A percentile compares a stretch with the other conserved stretches of the same genome.
Conservation (phyloP, 2,888 invertebrate species). For the Byasa hedistus region DNA sequence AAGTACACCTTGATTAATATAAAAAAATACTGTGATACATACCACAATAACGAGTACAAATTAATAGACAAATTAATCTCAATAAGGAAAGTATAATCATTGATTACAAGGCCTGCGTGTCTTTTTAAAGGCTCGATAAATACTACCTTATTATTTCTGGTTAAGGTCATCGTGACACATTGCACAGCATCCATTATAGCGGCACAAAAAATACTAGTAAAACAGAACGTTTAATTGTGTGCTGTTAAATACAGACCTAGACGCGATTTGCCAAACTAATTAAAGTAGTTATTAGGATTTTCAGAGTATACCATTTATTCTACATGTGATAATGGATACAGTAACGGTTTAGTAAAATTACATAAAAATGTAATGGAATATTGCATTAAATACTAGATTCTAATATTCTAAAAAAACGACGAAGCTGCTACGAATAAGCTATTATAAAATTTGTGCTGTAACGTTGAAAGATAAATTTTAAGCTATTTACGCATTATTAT, state of each 20-base stretch:
- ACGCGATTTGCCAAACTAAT: conserved; percentile 6
- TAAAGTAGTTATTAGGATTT: not conserved
- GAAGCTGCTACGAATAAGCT: too few species aligned
- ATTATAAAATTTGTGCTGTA: too few species aligned
- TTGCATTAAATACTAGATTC: too few species aligned
- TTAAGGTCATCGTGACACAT: conserved; percentile 26
- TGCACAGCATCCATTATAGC: not conserved
- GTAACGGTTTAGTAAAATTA: too few species aligned
- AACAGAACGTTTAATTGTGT: not conserved
- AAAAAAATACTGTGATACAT: not conserved
- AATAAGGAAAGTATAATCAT: conserved; percentile 42
- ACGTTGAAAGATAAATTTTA: too few species aligned
- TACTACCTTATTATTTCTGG: conserved; percentile 34
- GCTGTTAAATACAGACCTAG: not conserved
- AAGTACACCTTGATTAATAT: too few species aligned
- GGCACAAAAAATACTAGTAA: conserved; percentile 4
- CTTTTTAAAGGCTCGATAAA: conserved; percentile 39
- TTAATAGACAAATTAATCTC: conserved; percentile 53
- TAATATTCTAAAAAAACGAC: too few species aligned
- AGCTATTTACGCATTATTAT: too few species aligned
- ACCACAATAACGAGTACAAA: conserved; percentile 34
- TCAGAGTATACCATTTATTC: too few species aligned
- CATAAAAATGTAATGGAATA: too few species aligned
- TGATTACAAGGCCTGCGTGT: conserved; percentile 46
- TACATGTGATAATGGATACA: too few species aligned